Percentiles rank a stretch among this genome's conserved stretches.
These are phyloP conservation scores for Drosophila busckii DNA, from an alignment of 1,140 invertebrate genomes.

Conservation along the genomic window DNA sequence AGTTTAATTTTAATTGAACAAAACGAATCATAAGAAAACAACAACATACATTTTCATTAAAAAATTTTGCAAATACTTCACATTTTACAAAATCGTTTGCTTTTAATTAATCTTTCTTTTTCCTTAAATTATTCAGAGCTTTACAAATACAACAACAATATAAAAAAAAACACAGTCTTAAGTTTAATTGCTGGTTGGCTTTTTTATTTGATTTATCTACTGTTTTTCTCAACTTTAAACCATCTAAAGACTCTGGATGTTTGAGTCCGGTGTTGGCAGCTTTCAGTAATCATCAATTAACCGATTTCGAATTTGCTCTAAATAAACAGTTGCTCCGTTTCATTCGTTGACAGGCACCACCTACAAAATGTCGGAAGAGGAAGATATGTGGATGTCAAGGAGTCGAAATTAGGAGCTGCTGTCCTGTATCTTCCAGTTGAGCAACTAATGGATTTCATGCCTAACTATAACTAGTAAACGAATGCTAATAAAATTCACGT, in stretches of 20 bases:
- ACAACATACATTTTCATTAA: conserved; percentile 60
- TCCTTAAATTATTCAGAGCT: conserved; percentile 33
- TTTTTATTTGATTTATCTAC: too few species aligned
- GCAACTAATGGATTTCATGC: conserved; percentile 57
- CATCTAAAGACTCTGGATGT: conserved; percentile 34
- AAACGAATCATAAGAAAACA: conserved; percentile 58
- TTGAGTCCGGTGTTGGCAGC: conserved; percentile 31
- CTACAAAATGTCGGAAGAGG: conserved; percentile 21
- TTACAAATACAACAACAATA: conserved; percentile 25
- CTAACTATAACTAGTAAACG: conserved; percentile 44
- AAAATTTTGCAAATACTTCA: conserved; percentile 69
- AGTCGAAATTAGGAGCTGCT: conserved; percentile 10
- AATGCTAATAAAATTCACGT: conserved; percentile 50
- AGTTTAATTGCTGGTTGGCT: conserved; percentile 12
- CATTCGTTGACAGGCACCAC: conserved; percentile 39
- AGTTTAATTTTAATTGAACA: conserved; percentile 68
- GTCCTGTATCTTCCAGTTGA: conserved; percentile 4
- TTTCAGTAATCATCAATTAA: conserved; percentile 5
- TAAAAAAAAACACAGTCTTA: conserved; percentile 15
- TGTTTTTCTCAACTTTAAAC: background rate
- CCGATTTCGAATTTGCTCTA: background rate
- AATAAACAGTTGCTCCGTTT: conserved; percentile 35
- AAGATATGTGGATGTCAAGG: conserved; percentile 35
- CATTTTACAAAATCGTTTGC: conserved; percentile 53
- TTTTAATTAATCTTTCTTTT: conserved; percentile 42